phyloP scores from a whole-genome alignment of 2,113 vertebrate genomes.

The Rana temporaria region DNA sequence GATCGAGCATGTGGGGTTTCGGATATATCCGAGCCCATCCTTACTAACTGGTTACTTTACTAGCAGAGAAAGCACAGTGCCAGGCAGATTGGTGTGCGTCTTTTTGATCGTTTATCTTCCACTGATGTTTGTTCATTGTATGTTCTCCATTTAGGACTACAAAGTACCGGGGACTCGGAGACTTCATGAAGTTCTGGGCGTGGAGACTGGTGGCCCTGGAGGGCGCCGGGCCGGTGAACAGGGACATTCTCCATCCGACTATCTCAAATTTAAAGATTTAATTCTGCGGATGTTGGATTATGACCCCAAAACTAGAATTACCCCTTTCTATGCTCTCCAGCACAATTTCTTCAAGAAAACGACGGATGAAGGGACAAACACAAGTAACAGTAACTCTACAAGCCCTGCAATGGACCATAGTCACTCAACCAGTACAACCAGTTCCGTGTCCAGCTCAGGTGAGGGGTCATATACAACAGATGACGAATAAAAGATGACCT shows the following conservation, averaged over 20 bases:
- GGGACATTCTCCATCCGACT: conserved; percentile 91
- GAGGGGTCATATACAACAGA: conserved; percentile 19
- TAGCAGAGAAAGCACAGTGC: too few species aligned
- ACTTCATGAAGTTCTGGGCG: conserved; percentile 92
- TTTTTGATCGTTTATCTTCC: too few species aligned
- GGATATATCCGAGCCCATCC: too few species aligned
- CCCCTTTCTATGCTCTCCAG: conserved; percentile 93
- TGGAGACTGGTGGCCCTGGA: conserved; percentile 91
- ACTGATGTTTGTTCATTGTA: too few species aligned
- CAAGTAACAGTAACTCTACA: conserved; percentile 89
- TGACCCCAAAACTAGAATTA: conserved; percentile 93
- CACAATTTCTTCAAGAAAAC: conserved; percentile 97
- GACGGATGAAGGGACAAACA: conserved; percentile 95
- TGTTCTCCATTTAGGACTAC: conserved; percentile 79
- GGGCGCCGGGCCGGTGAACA: conserved; percentile 89
- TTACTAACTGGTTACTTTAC: too few species aligned
- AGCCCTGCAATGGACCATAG: conserved; percentile 93
- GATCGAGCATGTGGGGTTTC: too few species aligned
- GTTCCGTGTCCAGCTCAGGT: conserved; percentile 94
- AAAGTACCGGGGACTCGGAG: conserved; percentile 90
- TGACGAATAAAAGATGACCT: too few species aligned
- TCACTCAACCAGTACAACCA: conserved; percentile 92
- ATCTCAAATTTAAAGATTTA: conserved; percentile 96
- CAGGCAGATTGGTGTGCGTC: too few species aligned
- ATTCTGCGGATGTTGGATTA: conserved; percentile 96